Evolutionary conservation across 2,888 invertebrate genomes (phyloP), one percentile per base, ranked within the genome.

Genomic region (Amblyjoppa proteus): DNA sequence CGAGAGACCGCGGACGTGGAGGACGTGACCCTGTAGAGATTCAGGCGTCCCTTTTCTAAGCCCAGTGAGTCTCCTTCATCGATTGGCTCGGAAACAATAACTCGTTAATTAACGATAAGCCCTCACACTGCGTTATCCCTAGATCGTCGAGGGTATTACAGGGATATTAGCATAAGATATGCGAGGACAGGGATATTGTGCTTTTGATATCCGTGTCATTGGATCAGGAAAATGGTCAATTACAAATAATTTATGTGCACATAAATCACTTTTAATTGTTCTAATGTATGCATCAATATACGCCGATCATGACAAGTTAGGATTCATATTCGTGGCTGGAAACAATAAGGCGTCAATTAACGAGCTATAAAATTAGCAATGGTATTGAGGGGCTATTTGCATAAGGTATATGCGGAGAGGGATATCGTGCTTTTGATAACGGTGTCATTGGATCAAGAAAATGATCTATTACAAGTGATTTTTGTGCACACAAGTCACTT

Each of bases 1-100:
- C 69, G 70, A 61, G 87, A 88, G 34, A 64, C 68, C 66, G 85
- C 83, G 20, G 85, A 83, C 38, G 76, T 84, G 11, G 84, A 88
- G 66, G 84, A 87, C 84, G 84, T 83, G 51, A 75, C 78, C 28
- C 73, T 84, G 81, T 85, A 80, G 66, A 80, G 45, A 74, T 78
- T 38, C 56, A 7, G 3, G 38, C 49, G 31, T 31, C 25, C 28
- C 7, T 25, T 28, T 34, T 20, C 20, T 7, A 31, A 64, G 51
- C 56, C 31, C 58, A 74, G 79, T 83, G 61, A 79, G 78, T 83
- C 34, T 31, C 53, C 53, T n/a, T n/a, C 49, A 11, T 58, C 31
- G 9, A 64, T 78, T 49, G 13, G 56, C 53, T 71, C 13, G 16
- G 25, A 73, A 73, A 75, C 56, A 20, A 69, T 25, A 20, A 38